Base-by-base conservation (phyloP, 1,140 invertebrate genomes). In the Drosophila simulans region DNA sequence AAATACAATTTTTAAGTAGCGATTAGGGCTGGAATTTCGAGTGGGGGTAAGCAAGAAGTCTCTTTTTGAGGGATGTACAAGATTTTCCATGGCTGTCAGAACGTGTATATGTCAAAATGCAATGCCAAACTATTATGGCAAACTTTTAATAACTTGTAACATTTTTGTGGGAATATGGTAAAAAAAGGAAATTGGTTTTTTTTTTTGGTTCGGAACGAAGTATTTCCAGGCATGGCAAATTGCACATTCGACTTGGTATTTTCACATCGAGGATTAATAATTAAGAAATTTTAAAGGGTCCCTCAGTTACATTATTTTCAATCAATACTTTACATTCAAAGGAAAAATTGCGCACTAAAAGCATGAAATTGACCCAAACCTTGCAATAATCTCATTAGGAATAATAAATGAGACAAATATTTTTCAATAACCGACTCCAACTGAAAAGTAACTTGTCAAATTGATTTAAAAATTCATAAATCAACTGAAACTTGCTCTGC, bases 391-490 rank as follows among this genome's bases (percentile, higher is more conserved):
- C 34, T 4, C 64, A 68, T 69, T 70, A 68, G 31, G 5, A 25
- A 34, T 48, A 40, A 70, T 70, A 70, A 69, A 70, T 20, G 51
- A 55, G 25, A 13, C 25, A 17, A 17, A 70, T 40, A 57, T 57
- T 57, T 69, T 45, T 20, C 42, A 56, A 70, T 70, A 62, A 54
- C 39, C 17, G 0, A 34, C 31, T 66, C 35, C 58, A 42, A 57
- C 13, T 20, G 22, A 15, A 53, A 79, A 79, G 57, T 70, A 69
- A 72, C 65, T 83, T 88, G 80, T 88, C 84, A 88, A 88, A 88
- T 88, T 84, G 84, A 89, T 88, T 88, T 80, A 64, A 83, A 89
- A 88, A 80, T 88, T 88, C 80, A 89, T 88, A 88, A 89, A 88
- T 88, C 84, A 88, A 84, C 57, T 59, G 71, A 79, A 72, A 68